phyloP scores from a whole-genome alignment of 2,113 vertebrate genomes.

The Cynocephalus volans region DNA sequence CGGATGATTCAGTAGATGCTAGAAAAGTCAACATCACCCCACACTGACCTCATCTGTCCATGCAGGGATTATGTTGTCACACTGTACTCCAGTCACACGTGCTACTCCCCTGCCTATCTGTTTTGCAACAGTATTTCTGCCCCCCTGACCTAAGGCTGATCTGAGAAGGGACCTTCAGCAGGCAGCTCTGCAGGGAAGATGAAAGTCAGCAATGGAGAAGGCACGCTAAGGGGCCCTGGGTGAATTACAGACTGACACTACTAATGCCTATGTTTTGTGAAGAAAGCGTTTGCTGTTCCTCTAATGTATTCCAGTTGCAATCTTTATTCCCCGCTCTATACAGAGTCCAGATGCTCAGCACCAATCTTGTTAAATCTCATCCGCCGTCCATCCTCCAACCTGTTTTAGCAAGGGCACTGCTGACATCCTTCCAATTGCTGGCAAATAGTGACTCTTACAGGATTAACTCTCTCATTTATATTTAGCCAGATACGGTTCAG shows the following conservation, averaged over 20 bases:
- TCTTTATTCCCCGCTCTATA: constrained; percentile 61
- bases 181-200: constrained; percentile 63
- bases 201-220: constrained; percentile 64
- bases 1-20: constrained; percentile 78
- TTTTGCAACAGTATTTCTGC: constrained; percentile 62
- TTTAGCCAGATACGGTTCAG: constrained; percentile 65
- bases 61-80: constrained; percentile 79
- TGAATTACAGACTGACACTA: constrained; percentile 70
- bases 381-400: not conserved
- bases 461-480: constrained; percentile 72
- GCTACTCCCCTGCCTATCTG: constrained; percentile 76
- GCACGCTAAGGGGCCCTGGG: constrained; percentile 34
- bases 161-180: constrained; percentile 69
- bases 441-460: constrained; percentile 54
- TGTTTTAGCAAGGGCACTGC: not conserved
- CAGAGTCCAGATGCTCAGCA: constrained; percentile 75
- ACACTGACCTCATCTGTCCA: constrained; percentile 77
- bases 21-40: constrained; percentile 73
- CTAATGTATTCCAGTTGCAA: constrained; percentile 75
- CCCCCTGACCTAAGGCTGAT: constrained; percentile 67
- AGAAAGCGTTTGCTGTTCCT: constrained; percentile 66
- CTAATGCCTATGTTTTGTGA: constrained; percentile 64
- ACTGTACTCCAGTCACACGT: constrained; percentile 71
- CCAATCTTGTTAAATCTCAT: constrained; percentile 64
- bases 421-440: constrained; percentile 57